Conservation (phyloP, 2,113 vertebrate species). For the Microtus richardsoni region DNA sequence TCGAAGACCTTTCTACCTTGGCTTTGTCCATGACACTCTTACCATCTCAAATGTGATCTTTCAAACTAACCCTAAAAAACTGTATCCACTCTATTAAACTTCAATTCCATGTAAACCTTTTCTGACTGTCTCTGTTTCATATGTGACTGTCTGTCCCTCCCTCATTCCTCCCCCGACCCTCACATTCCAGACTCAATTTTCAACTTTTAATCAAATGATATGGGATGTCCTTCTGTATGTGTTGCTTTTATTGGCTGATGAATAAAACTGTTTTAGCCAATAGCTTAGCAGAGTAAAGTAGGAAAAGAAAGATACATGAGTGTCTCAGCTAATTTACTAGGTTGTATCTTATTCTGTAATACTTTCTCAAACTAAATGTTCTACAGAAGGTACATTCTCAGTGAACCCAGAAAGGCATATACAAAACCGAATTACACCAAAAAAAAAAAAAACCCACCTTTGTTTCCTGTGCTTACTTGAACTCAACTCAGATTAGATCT, state of each 20-base stretch:
- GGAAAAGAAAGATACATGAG: background rate
- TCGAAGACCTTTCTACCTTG: background rate
- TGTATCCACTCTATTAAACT: background rate
- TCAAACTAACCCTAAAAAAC: background rate
- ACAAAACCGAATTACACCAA: constrained; percentile 18
- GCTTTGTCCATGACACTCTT: background rate
- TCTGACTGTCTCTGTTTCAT: background rate
- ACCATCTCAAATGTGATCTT: background rate
- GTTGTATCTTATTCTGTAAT: background rate
- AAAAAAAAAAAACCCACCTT: background rate
- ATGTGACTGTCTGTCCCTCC: background rate
- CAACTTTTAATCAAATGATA: background rate
- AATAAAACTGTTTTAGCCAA: too few species aligned
- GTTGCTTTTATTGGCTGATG: too few species aligned
- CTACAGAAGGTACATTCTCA: background rate
- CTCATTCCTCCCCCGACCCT: too few species aligned
- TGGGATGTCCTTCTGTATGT: too few species aligned
- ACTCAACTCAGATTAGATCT: background rate
- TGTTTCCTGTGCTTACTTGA: background rate
- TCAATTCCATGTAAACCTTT: background rate
- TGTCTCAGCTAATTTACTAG: background rate
- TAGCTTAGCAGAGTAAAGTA: too few species aligned
- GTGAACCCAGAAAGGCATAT: background rate
- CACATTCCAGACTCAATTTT: background rate
- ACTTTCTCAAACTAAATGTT: background rate